Evolutionary conservation across 1,140 invertebrate genomes (phyloP), one percentile per base, ranked within the genome.

Genomic region (Drosophila arizonae): DNA sequence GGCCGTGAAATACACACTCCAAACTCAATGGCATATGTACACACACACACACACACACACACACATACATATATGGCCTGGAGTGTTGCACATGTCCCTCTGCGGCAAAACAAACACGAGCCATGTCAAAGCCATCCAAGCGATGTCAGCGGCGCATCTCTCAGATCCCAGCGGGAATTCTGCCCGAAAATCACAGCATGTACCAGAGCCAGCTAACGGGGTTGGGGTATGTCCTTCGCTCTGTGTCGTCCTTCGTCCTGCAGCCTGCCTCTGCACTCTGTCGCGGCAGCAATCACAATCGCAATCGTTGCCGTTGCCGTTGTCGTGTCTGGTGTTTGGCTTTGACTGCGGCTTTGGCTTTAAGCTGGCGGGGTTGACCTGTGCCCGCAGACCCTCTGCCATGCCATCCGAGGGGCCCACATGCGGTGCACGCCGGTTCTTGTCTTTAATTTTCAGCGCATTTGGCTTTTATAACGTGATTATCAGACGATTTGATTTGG

Each of bases 401-500:
- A 4, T 6, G 24, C n/a, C 52, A 6, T 11, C 30, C 41, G 9
- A 39, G 43, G 13, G 39, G 51, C 63, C 80, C 77, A 77, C 81
- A 77, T 86, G 77, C 81, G 52, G 75, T 48, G 81, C 48, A 45
- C 26, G 30, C 33, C 5, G 33, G 41, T 61, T 77, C 79, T 88
- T 88, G 77, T 80, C 77, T 88, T 84, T 84, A 84, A 88, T 84
- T 89, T 56, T 80, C 79, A 60, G 72, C 79, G 71, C 89, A 91
- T 78, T 91, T 91, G 82, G 85, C 85, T 91, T 91, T 91, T 91
- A 72, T 91, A 90, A 91, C 86, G 66, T 84, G 90, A 91, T 91
- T 91, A 91, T 90, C 82, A 69, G 87, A 85, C 90, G 88, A 91
- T 91, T 91, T 91, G 88, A 91, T 91, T 91, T 91, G 86, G 82